Evolutionary conservation across 2,797 vertebrate species (phyloP), one percentile per base, ranked within the genome.

Genomic region (Arrhamphus sclerolepis): DNA sequence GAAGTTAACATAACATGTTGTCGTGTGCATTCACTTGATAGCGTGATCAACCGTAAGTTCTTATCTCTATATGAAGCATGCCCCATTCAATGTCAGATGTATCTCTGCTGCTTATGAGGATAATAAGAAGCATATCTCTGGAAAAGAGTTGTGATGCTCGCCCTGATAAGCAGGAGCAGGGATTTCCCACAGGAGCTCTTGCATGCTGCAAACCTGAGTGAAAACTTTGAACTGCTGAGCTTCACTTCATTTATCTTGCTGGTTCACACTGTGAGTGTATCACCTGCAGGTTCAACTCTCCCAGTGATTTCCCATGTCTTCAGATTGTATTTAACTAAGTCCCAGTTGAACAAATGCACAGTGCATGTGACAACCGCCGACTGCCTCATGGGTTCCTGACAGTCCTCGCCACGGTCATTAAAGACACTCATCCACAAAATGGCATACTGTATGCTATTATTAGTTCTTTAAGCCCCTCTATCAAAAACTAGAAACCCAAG

Each of bases 201-300:
- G 34, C 13, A 38, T 14, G 14, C 34, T 34, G 41, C 43, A 50
- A 53, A 38, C 31, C 63, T 10, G 48, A 55, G 47, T 17, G 8
- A 48, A 65, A 58, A 60, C 54, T 70, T 58, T 63, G 56, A 72
- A 66, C 49, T 18, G 42, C 42, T 18, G 40, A 60, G 20, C 21
- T 55, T 71, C 58, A 41, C 42, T 70, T 64, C 10, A 66, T 72
- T 66, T 51, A 52, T 55, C 49, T 57, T 7, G 1, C 13, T 0
- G 7, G 28, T 24, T 58, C 55, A 56, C 44, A 46, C 47, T 58
- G 38, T 14, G 50, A 73, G 47, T 46, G 54, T 26, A 55, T 70
- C 49, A 58, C 52, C 22, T 14, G 44, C 47, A 41, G 46, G 59
- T 75, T 66, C 46, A 69, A 69, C 46, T 53, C 40, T 38, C 57